Base-by-base conservation (phyloP, 2,888 invertebrate species). In the Mythimna loreyi region DNA sequence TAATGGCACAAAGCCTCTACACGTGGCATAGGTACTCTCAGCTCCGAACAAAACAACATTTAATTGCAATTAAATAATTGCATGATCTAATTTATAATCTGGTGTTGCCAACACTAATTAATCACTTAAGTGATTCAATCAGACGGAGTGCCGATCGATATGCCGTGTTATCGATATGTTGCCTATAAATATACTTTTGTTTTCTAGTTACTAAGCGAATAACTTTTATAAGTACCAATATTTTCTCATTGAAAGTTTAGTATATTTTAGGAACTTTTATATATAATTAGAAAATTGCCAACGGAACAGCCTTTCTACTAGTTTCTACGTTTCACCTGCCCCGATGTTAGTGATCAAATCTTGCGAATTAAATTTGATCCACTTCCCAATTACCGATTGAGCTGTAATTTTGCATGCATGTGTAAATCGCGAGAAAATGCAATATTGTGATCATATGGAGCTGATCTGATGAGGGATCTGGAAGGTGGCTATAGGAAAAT, bases 91-190 rank as follows among this genome's bases (percentile, higher is more conserved):
- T 73, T 67, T 67, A 53, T 73, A 66, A 81, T 67, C 62, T 59
- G 28, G 50, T 61, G 45, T 50, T 66, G 49, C 60, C 53, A 53
- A 61, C 30, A 57, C 55, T 73, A 71, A 84, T 81, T 85, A 72
- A 84, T 84, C 77, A 81, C 53, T 73, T 74, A 58, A 60, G 75
- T 81, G 78, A 84, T 83, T 81, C 59, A 80, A 83, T 85, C 80
- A 73, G 69, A 73, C 60, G 53, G 74, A 79, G 74, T 82, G 75
- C 57, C 30, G 56, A 75, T 77, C 75, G 61, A 78, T 78, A 66
- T 21, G 45, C 45, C n/a, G 45, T 53, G 66, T 25, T 69, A 57
- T 63, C 33, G 36, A 78, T 73, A 63, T 69, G 59, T 70, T 52
- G 59, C n/a, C 25, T 40, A 57, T 55, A 30, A 68, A 64, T 57